Conservation (phyloP, 1,140 invertebrate genomes). For the Drosophila novamexicana region DNA sequence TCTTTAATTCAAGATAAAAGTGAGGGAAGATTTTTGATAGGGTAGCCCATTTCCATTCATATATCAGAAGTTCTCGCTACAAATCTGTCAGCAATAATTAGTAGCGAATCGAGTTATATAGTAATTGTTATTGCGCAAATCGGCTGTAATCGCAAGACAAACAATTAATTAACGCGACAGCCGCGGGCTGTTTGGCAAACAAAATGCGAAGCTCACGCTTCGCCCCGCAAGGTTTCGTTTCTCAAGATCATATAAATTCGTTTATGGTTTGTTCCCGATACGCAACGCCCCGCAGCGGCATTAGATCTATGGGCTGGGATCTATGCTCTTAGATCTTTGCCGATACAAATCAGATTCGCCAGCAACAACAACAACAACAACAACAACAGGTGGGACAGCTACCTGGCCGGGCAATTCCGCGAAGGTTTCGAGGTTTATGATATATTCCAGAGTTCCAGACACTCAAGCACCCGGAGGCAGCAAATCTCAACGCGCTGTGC, state of each 20-base stretch:
- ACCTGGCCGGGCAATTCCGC: conserved; percentile 67
- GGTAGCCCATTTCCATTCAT: background rate
- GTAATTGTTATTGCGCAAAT: conserved; percentile 39
- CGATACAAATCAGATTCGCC: conserved; percentile 67
- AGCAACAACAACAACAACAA: conserved; percentile 11
- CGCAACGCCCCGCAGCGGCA: conserved; percentile 28
- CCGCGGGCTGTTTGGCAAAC: conserved; percentile 39
- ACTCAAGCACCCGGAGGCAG: conserved; percentile 38
- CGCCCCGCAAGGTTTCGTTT: conserved; percentile 2
- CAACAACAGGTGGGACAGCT: conserved; percentile 51
- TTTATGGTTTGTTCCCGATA: conserved; percentile 40
- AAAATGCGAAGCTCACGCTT: conserved; percentile 40
- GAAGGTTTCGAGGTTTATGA: conserved; percentile 64
- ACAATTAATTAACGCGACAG: conserved; percentile 73
- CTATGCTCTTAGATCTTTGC: conserved; percentile 69
- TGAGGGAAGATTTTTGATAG: background rate
- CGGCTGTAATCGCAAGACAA: conserved; percentile 64
- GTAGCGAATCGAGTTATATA: background rate
- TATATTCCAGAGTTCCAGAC: conserved; percentile 60
- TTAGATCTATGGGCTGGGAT: conserved; percentile 23
- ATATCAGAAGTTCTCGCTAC: background rate
- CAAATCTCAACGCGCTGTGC: conserved; percentile 40
- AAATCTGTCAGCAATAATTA: conserved; percentile 6
- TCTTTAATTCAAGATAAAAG: conserved; percentile 4
- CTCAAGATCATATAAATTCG: conserved; percentile 49